Conservation (phyloP, 23 tunicate species). For the Ascidia mentula region DNA sequence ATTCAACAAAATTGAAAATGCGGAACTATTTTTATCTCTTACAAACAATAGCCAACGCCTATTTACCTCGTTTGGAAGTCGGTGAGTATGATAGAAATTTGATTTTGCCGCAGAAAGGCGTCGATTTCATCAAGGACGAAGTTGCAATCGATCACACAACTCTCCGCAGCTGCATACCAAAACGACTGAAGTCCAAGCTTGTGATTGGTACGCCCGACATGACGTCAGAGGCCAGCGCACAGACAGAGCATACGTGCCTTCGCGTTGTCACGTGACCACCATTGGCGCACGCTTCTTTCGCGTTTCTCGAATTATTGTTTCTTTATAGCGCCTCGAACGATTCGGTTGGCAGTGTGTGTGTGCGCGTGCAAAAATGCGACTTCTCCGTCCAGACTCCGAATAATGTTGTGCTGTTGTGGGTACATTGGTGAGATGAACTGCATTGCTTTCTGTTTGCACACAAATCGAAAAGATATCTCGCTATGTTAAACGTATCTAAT, state of each 20-base stretch:
- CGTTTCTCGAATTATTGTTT: conserved; percentile 1
- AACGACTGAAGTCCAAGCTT: conserved; percentile 12
- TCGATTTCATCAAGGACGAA: not conserved
- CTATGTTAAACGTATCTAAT: no score
- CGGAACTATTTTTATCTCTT: not conserved
- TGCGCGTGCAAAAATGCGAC: not conserved
- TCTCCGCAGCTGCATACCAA: conserved; percentile 18
- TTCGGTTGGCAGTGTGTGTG: not conserved
- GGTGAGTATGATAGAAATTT: not conserved
- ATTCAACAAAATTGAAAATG: not conserved
- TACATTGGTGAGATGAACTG: no score
- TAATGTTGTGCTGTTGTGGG: no score
- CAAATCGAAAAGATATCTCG: no score
- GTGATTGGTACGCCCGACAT: conserved; percentile 68
- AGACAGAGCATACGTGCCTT: conserved; percentile 48
- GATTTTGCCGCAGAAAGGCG: conserved; percentile 24
- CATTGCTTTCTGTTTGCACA: no score
- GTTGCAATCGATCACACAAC: not conserved
- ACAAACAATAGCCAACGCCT: not conserved
- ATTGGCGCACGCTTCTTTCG: not conserved
- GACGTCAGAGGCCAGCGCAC: conserved; percentile 55
- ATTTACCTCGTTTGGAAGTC: not conserved
- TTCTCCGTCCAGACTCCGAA: no score
- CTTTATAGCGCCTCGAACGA: not conserved
- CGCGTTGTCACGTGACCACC: conserved; percentile 17